Evolutionary conservation across 2,797 vertebrate species (phyloP).

Genomic region (Catamblyrhynchus diadema): DNA sequence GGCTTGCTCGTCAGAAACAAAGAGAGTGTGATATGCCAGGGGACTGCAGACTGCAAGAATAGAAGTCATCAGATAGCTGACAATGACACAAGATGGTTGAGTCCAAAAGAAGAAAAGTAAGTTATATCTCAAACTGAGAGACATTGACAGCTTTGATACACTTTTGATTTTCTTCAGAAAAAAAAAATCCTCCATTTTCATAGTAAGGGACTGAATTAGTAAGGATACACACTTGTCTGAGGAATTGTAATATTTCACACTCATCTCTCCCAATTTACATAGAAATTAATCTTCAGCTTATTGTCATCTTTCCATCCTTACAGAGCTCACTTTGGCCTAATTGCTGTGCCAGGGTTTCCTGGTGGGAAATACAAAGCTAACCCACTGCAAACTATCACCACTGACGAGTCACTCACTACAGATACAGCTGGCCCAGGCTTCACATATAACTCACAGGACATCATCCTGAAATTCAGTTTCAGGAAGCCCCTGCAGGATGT

Average conservation of each 20-base stretch:
- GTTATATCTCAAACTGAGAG: neutral
- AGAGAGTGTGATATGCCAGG: neutral
- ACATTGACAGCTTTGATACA: neutral
- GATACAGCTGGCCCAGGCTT: neutral
- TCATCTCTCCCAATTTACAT: neutral
- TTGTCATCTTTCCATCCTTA: neutral
- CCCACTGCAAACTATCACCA: neutral
- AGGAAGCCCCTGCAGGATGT: neutral
- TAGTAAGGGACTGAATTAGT: neutral
- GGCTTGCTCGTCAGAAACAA: neutral
- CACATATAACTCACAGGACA: neutral
- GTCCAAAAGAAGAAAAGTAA: neutral
- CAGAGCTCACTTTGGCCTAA: neutral
- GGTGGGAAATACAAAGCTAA: neutral
- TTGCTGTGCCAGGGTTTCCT: neutral
- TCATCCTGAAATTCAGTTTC: neutral
- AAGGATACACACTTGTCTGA: neutral
- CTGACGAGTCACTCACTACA: neutral
- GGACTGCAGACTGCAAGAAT: neutral
- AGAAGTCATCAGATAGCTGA: neutral
- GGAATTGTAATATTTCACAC: neutral
- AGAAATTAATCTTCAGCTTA: neutral
- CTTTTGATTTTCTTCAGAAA: neutral
- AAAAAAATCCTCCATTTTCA: neutral
- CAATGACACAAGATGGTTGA: neutral